Base-by-base conservation (phyloP, 2,113 vertebrate species). In the Galeopterus variegatus region DNA sequence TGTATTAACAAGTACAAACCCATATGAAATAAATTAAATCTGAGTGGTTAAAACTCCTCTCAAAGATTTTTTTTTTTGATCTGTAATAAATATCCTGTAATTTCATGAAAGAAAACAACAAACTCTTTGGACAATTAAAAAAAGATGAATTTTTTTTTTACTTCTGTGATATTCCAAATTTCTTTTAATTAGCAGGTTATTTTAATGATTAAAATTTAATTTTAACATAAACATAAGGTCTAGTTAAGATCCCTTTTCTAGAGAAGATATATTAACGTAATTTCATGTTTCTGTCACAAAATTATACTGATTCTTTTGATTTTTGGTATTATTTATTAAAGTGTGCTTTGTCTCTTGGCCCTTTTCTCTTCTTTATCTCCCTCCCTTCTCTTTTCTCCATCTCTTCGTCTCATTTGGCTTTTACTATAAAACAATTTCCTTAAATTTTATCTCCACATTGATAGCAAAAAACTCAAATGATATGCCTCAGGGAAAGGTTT, bases 171-270 rank as follows among this genome's bases (percentile, higher is more conserved):
- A 72, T 80, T 93, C 19, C 5, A 92, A 62, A 89, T 93, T 91
- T 96, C 56, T 65, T 88, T 82, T 52, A 90, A 91, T 81, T 88
- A 94, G 90, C 28, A 81, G 19, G 12, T 73, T 95, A 76, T 89
- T 87, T 94, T 72, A 97, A 96, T 92, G 94, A 92, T 90, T 93
- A 95, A 98, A 96, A 84, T 88, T 92, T 93, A 88, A 96, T 91
- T 85, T 97, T 93, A 83, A 89, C 50, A 88, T 70, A 69, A 88
- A 93, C 28, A 70, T 60, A 83, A 83, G 23, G 21, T 80, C n/a
- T 93, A 76, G 10, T 92, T 95, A 94, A 97, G 97, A 77, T 41
- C 23, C 6, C 36, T 88, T 60, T 86, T 83, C 56, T 86, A 87
- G 52, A 86, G 62, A 87, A 94, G 17, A 85, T 62, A 21, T 19